Evolutionary conservation across 2,113 vertebrate species (phyloP).

Genomic region (Megaceryle torquata): DNA sequence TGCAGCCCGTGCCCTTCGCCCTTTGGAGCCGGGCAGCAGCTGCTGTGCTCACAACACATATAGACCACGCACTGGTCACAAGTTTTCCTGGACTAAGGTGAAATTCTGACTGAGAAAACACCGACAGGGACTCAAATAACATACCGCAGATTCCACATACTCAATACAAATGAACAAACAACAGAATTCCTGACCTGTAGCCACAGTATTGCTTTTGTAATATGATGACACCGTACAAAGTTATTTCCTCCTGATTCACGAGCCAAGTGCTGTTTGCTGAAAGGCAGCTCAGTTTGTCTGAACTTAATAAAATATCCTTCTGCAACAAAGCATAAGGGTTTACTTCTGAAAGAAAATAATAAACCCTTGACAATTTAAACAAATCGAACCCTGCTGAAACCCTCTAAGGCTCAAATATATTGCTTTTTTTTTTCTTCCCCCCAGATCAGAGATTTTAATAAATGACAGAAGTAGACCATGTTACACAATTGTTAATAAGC

Average conservation of each 20-base stretch:
- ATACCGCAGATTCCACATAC: background rate
- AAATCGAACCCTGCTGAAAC: slow-evolving; percentile 37
- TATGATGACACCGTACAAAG: slow-evolving; percentile 25
- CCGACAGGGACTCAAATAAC: background rate
- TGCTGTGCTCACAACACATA: no score
- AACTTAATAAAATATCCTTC: slow-evolving; percentile 55
- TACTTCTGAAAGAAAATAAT: slow-evolving; percentile 52
- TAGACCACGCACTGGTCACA: no score
- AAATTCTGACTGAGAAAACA: background rate
- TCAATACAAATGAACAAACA: slow-evolving; percentile 30
- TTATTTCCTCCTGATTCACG: slow-evolving; percentile 37
- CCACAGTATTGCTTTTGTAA: slow-evolving; percentile 24
- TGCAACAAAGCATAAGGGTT: background rate
- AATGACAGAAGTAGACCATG: background rate
- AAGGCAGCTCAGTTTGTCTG: slow-evolving; percentile 45
- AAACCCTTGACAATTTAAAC: slow-evolving; percentile 65
- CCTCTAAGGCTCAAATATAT: background rate
- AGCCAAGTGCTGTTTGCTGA: slow-evolving; percentile 45
- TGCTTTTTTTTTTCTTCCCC: background rate
- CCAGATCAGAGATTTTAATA: slow-evolving; percentile 36
- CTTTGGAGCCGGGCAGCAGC: no score
- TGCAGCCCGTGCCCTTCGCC: no score
- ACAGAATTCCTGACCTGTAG: slow-evolving; percentile 10
- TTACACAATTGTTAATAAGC: background rate
- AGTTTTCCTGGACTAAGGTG: background rate